Base-by-base conservation (phyloP, 2,888 invertebrate genomes). In the Spatulosminthurus flaviceps region DNA sequence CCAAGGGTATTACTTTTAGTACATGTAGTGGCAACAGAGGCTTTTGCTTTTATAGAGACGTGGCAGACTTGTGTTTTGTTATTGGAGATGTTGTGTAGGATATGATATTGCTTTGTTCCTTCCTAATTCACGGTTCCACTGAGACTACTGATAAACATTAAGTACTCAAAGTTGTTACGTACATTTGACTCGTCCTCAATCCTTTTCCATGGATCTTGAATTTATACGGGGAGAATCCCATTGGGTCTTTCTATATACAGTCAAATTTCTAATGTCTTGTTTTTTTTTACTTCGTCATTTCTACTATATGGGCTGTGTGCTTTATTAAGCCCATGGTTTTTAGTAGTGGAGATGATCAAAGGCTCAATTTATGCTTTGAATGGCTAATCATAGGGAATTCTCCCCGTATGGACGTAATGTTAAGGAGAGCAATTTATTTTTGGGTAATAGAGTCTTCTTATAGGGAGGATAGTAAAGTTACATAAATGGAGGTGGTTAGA, bases 121-220 rank as follows among this genome's bases (percentile, higher is more conserved):
- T 28, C 5, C 16, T 72, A 72, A 72, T 43, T 34, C 42, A 72
- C 11, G n/a, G 72, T 72, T 72, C 72, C 41, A 9, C 43, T 21
- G 72, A 72, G 72, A 72, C 72, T 43, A 21, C 43, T 72, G 72
- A 72, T 72, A 72, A 67, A 72, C 43, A 72, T 21, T 72, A 21
- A 72, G 41, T n/a, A 43, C 42, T 42, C 51, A 19, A n/a, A 51
- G 16, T 51, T 51, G 16, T n/a, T 51, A n/a, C 51, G 2, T 51
- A 11, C 9, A 51, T 19, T 51, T n/a, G n/a, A 2, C 51, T 16
- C 51, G 5, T 19, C 19, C 51, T 19, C n/a, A 9, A 2, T 19
- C 5, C 16, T 51, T 16, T 2, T 51, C n/a, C 16, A 19, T n/a
- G n/a, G n/a, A n/a, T n/a, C n/a, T n/a, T n/a, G n/a, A n/a, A n/a